A percentile compares a stretch with the other conserved stretches of the same genome.
These are phyloP conservation scores for Cryptocheilus praepositus DNA, from an alignment of 2,888 invertebrate genomes.

Conservation along the genomic window DNA sequence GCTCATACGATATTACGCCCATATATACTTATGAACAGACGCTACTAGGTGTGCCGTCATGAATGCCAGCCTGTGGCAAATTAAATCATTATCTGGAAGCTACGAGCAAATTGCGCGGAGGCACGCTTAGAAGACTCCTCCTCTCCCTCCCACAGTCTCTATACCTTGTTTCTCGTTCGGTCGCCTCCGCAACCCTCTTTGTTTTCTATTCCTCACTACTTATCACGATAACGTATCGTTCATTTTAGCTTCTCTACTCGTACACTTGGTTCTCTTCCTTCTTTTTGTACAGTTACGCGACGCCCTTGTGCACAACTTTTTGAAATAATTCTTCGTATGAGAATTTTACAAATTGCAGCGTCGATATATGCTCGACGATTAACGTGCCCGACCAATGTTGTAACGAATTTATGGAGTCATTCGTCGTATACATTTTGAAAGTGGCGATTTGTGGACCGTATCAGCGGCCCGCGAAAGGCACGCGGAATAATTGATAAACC, in stretches of 20 bases:
- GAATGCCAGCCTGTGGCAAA: conserved; percentile 66
- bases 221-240: background rate
- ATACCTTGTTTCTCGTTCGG: conserved; percentile 22
- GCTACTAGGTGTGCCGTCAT: conserved; percentile 61
- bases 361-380: too few relatives aligned
- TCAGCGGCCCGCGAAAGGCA: too few relatives aligned
- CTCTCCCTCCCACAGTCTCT: conserved; percentile 19
- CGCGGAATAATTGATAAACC: too few relatives aligned
- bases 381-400: too few relatives aligned
- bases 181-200: background rate
- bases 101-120: conserved; percentile 66
- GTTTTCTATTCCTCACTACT: conserved; percentile 8
- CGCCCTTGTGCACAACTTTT: too few relatives aligned
- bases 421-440: too few relatives aligned
- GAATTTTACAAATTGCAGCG: too few relatives aligned
- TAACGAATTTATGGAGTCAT: too few relatives aligned
- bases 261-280: background rate
- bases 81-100: conserved; percentile 71
- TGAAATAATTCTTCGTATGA: too few relatives aligned
- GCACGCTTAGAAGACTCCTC: conserved; percentile 48
- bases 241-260: background rate
- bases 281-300: too few relatives aligned
- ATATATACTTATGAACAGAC: background rate
- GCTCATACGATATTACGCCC: conserved; percentile 10
- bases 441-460: too few relatives aligned